A percentile compares a stretch with the other conserved stretches of the same genome.
phyloP scores from a whole-genome alignment of 2,888 invertebrate genomes.

The Trilocha varians region DNA sequence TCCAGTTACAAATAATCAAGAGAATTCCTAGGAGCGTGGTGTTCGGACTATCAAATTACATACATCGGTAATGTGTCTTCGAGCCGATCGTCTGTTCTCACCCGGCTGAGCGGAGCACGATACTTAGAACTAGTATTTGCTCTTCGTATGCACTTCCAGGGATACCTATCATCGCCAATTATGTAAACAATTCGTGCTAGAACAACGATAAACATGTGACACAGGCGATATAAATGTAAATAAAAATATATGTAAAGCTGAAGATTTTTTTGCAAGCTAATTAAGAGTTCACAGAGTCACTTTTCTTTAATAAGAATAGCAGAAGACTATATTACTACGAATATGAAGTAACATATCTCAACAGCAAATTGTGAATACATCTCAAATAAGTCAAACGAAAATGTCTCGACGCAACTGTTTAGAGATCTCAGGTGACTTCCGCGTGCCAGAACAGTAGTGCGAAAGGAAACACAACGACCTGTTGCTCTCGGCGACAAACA shows the following conservation, averaged over 20 bases:
- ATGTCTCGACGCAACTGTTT: background rate
- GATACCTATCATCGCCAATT: background rate
- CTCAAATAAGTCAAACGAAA: background rate
- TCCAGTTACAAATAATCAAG: conserved; percentile 35
- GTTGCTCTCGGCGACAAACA: no score
- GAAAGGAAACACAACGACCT: background rate
- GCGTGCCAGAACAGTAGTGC: background rate
- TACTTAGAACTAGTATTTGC: conserved; percentile 15
- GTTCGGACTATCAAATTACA: conserved; percentile 35
- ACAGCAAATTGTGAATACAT: background rate
- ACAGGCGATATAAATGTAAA: no score
- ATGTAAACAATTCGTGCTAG: conserved; percentile 17
- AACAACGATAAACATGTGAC: conserved; percentile 12
- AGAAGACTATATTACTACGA: no score
- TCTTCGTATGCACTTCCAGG: background rate
- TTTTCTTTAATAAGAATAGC: no score
- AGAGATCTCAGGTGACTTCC: background rate
- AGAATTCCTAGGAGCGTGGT: conserved; percentile 26
- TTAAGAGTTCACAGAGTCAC: no score
- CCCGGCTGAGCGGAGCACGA: conserved; percentile 16
- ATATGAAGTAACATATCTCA: no score
- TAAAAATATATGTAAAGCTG: no score
- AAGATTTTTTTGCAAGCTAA: no score
- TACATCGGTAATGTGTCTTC: conserved; percentile 10
- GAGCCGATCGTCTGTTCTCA: conserved; percentile 25